Evolutionary conservation across 53 echinoderm and acorn worm genomes (phyloP).

Genomic region (Luidia sarsii): DNA sequence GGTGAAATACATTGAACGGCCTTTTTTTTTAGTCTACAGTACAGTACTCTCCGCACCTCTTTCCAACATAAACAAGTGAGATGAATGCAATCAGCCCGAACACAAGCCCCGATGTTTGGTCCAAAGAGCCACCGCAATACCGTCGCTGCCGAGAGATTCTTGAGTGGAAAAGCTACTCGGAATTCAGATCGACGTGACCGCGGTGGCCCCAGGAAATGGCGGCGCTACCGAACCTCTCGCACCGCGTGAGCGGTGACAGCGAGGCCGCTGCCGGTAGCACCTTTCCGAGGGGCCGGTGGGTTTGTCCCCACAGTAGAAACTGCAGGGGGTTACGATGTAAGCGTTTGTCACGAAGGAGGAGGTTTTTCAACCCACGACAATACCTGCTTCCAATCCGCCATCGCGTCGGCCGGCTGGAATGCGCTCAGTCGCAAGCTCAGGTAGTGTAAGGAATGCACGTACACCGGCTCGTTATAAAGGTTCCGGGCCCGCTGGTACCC

Average conservation of each 20-base stretch:
- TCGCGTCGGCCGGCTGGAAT: too few species aligned
- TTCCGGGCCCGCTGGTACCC: not conserved
- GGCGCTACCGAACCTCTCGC: slow-evolving; percentile 78
- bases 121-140: slow-evolving; percentile 42
- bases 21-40: too few species aligned
- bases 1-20: too few species aligned
- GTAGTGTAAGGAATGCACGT: too few species aligned
- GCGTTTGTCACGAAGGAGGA: slow-evolving; percentile 21
- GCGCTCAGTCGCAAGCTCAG: too few species aligned
- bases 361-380: slow-evolving; percentile 64
- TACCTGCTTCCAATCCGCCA: slow-evolving; percentile 50
- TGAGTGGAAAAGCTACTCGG: slow-evolving; percentile 41
- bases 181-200: slow-evolving; percentile 46
- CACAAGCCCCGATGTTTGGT: not conserved
- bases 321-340: slow-evolving; percentile 66
- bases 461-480: too few species aligned
- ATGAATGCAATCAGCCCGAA: too few species aligned
- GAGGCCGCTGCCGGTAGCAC: slow-evolving; percentile 78
- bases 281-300: slow-evolving; percentile 37
- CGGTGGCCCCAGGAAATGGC: slow-evolving; percentile 56
- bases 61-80: too few species aligned
- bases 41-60: too few species aligned
- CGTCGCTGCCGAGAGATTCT: slow-evolving; percentile 48
- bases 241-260: slow-evolving; percentile 71
- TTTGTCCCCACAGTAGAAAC: slow-evolving; percentile 56